Evolutionary conservation across 2,888 invertebrate species (phyloP), one percentile per base, ranked within the genome.

Genomic region (Drosophila pegasa): DNA sequence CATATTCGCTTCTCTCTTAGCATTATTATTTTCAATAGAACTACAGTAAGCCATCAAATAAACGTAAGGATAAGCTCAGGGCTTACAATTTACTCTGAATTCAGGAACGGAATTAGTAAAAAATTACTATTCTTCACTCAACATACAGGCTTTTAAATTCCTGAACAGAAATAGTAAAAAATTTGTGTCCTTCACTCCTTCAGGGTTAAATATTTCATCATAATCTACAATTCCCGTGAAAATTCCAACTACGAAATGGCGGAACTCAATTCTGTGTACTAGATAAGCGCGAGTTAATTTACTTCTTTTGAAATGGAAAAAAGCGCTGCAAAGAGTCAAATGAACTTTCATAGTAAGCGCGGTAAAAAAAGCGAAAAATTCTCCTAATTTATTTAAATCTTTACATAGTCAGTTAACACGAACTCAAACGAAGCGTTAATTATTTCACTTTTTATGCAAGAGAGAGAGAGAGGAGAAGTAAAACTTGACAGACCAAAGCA

Each of bases 351-450:
- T n/a, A n/a, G 33, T 22, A 22, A 20, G 20, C 6, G 47, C 2
- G 16, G 43, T 2, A 20, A 48, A 33, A 31, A 31, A 18, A 3
- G 1, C 9, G 27, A 37, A 51, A 37, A 37, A 37, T 18, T 16
- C 51, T 8, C 8, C 14, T 43, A 33, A 55, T 55, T 55, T 43
- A 64, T 51, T 63, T 41, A 20, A 63, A 51, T 63, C 51, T 37
- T 35, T 41, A 64, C 35, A 29, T 51, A 64, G 60, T 56, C 43
- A 35, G 65, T 63, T 63, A 43, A 64, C 51, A 64, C 50, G 35
- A 37, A 25, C 51, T 51, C 65, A 51, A 64, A 37, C 65, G 41
- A 63, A 63, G 65, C 41, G 63, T 63, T 63, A 63, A 63, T 63
- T 63, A 51, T 35, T 43, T 29, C 35, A 18, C 47, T 35, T 57